Evolutionary conservation across 1,140 invertebrate genomes (phyloP).

Genomic region (Neodiprion fabricii): DNA sequence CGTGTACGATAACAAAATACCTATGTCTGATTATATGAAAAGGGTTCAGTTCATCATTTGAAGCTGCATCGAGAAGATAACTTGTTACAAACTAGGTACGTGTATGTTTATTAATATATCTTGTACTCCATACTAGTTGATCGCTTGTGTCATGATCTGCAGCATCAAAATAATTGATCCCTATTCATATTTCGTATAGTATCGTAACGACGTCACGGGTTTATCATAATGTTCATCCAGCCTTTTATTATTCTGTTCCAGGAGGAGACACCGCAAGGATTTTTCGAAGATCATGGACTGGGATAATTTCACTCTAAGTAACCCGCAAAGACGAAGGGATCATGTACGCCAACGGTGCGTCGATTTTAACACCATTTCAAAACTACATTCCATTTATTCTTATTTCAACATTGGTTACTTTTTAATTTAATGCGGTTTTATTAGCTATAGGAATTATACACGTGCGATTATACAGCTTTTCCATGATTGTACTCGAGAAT

Average conservation of each 20-base stretch:
- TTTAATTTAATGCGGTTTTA: constrained; percentile 37
- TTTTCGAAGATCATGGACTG: constrained; percentile 98
- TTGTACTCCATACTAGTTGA: constrained; percentile 34
- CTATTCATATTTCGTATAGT: constrained; percentile 51
- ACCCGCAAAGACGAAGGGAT: background rate
- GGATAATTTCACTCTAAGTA: constrained; percentile 73
- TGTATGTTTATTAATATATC: constrained; percentile 52
- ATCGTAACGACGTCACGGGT: constrained; percentile 9
- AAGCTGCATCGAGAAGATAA: constrained; percentile 60
- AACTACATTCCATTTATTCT: background rate
- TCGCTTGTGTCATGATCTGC: constrained; percentile 41
- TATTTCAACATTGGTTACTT: background rate
- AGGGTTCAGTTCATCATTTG: constrained; percentile 62
- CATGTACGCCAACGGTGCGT: background rate
- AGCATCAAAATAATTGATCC: constrained; percentile 61
- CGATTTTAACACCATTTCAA: background rate
- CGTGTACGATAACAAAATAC: background rate
- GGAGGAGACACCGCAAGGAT: constrained; percentile 98
- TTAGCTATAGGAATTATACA: too few relatives aligned
- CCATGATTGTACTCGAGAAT: too few relatives aligned
- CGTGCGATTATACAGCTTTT: too few relatives aligned
- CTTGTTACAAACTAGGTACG: constrained; percentile 58
- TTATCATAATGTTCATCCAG: constrained; percentile 14
- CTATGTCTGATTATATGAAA: constrained; percentile 46
- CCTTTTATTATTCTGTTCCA: constrained; percentile 69